Percentiles rank a stretch among this genome's conserved stretches.
These are phyloP conservation scores for Sylvia atricapilla DNA, from an alignment of 2,113 vertebrate species.

Conservation along the genomic window DNA sequence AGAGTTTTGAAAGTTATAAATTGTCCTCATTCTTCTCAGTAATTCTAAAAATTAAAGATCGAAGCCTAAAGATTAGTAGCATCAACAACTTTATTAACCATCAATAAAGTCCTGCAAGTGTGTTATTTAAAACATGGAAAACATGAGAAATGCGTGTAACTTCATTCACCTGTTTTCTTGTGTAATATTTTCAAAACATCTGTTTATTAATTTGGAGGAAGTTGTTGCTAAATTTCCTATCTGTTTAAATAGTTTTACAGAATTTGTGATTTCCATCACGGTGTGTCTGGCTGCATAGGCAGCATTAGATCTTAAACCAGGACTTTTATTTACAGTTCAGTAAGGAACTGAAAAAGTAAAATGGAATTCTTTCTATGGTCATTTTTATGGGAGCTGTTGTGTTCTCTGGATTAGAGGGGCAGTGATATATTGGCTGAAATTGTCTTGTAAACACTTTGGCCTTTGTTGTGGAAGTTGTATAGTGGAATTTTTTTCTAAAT, in stretches of 20 bases:
- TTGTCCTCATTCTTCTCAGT: neutral
- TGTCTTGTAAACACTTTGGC: neutral
- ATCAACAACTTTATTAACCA: neutral
- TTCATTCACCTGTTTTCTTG: neutral
- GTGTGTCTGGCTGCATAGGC: neutral
- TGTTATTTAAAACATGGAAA: neutral
- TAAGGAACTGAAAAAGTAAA: neutral
- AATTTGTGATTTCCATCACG: neutral
- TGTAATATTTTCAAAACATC: neutral
- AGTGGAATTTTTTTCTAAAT: neutral
- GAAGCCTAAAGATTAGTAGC: neutral
- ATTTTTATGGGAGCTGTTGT: neutral
- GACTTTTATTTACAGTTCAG: neutral
- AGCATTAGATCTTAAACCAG: neutral
- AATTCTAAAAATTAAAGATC: neutral
- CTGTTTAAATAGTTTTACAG: neutral
- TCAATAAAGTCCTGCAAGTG: neutral
- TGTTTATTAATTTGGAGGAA: constrained; percentile 14
- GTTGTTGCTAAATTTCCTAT: neutral
- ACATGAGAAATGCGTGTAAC: neutral
- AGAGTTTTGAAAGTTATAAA: neutral
- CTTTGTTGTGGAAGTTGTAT: neutral
- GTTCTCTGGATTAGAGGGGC: neutral
- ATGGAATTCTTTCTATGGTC: neutral
- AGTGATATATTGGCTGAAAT: neutral